Percentiles rank a stretch among this genome's conserved stretches.
Conservation (phyloP, 2,888 invertebrate genomes). For the Synanthedon tipuliformis region DNA sequence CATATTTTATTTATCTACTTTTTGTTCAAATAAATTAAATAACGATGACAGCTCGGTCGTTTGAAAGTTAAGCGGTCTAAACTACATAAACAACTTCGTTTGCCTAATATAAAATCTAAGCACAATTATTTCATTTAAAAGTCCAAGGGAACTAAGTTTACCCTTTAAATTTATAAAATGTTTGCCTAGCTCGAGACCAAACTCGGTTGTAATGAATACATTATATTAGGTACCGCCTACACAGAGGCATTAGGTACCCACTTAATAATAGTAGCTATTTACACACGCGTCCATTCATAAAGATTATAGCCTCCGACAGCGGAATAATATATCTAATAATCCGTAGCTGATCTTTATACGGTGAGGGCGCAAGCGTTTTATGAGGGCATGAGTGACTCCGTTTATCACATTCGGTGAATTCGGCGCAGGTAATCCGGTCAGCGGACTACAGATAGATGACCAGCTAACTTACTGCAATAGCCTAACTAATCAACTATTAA, state of each 20-base stretch:
- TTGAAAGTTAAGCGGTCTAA: too few species aligned
- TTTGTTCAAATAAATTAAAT: too few species aligned
- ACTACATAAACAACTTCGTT: neutral
- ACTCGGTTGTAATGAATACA: neutral
- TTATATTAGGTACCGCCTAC: neutral
- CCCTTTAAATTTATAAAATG: neutral
- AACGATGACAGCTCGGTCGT: too few species aligned
- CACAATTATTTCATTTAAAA: neutral
- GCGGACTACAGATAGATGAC: conserved; percentile 9
- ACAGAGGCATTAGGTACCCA: neutral
- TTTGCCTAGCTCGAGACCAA: neutral
- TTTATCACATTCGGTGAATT: conserved; percentile 10
- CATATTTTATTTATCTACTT: too few species aligned
- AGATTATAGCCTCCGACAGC: neutral
- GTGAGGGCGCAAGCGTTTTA: conserved; percentile 7
- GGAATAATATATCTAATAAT: conserved; percentile 3
- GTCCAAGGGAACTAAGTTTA: neutral
- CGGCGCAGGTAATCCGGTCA: conserved; percentile 8
- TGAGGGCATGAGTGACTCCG: conserved; percentile 8
- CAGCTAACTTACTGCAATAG: conserved; percentile 4
- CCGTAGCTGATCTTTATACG: conserved; percentile 2
- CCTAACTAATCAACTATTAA: conserved; percentile 8
- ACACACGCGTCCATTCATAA: neutral
- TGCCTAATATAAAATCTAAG: neutral
- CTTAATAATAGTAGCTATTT: neutral